Evolutionary conservation across 64 coral and sea anemone species (phyloP).

Genomic region (Montipora capricornis): DNA sequence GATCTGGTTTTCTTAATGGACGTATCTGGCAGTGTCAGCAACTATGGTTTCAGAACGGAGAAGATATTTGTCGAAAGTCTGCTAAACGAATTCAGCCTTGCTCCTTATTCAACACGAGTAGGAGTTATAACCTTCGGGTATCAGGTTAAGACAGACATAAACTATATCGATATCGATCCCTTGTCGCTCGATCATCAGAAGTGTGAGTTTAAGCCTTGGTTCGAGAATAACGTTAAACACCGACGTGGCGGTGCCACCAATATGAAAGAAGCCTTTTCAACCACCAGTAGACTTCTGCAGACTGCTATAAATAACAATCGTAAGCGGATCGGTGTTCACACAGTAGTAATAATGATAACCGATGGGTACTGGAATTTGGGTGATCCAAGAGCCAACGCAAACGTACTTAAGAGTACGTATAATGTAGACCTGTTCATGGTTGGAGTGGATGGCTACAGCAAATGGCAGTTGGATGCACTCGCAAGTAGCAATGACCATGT

Average conservation of each 20-base stretch:
- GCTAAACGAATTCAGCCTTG: constrained; percentile 92
- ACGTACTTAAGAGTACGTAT: constrained; percentile 60
- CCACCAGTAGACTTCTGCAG: constrained; percentile 37
- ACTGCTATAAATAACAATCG: constrained; percentile 35
- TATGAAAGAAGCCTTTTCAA: constrained; percentile 79
- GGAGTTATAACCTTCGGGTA: constrained; percentile 90
- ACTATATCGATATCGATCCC: constrained; percentile 90
- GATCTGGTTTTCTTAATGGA: constrained; percentile 93
- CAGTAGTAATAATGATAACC: constrained; percentile 92
- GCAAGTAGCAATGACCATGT: constrained; percentile 75
- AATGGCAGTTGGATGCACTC: constrained; percentile 68
- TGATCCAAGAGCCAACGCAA: constrained; percentile 63
- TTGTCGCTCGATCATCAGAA: constrained; percentile 72
- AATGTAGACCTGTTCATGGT: constrained; percentile 81
- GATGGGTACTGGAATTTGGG: constrained; percentile 91
- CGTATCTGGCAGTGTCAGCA: constrained; percentile 90
- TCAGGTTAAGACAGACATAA: constrained; percentile 80
- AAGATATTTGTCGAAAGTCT: constrained; percentile 94
- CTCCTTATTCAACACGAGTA: constrained; percentile 88
- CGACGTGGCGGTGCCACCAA: constrained; percentile 72
- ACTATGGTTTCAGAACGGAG: constrained; percentile 75
- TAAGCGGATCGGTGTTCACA: constrained; percentile 78
- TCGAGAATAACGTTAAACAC: constrained; percentile 75
- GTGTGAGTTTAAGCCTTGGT: constrained; percentile 92
- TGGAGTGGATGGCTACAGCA: constrained; percentile 72